Evolutionary conservation across 2,797 vertebrate genomes (phyloP).

Genomic region (Amblyopsis hoosieri): DNA sequence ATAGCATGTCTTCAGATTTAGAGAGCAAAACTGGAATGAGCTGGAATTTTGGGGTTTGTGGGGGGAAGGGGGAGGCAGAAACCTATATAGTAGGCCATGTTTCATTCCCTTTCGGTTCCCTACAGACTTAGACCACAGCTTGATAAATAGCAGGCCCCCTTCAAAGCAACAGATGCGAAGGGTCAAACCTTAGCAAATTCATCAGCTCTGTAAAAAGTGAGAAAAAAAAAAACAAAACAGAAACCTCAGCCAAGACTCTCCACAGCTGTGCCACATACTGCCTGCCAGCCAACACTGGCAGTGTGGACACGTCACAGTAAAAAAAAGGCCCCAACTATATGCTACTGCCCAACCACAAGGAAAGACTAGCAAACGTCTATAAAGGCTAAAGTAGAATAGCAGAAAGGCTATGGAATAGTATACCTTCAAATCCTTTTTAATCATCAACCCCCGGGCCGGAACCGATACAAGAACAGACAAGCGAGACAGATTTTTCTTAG

Average conservation of each 20-base stretch:
- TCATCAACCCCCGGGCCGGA: neutral
- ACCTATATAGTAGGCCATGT: constrained; percentile 66
- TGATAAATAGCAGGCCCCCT: constrained; percentile 75
- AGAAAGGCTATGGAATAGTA: constrained; percentile 6
- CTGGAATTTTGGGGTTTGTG: constrained; percentile 4
- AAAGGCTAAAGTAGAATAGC: no score
- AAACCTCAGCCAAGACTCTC: constrained; percentile 38
- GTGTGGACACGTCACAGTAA: constrained; percentile 43
- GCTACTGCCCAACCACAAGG: constrained; percentile 20
- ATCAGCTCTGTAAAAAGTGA: constrained; percentile 39
- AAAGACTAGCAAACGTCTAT: constrained; percentile 28
- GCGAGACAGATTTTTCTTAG: constrained; percentile 10
- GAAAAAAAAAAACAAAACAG: constrained; percentile 16
- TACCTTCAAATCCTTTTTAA: constrained; percentile 23
- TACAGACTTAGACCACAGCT: constrained; percentile 60
- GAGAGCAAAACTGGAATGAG: constrained; percentile 6
- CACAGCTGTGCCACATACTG: constrained; percentile 59
- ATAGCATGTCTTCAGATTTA: constrained; percentile 39
- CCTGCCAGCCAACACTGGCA: constrained; percentile 40
- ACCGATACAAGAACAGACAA: neutral
- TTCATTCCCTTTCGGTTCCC: constrained; percentile 60
- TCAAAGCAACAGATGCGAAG: constrained; percentile 73
- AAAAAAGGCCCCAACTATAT: constrained; percentile 49
- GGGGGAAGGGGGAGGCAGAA: constrained; percentile 39
- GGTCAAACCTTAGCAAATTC: constrained; percentile 63